Evolutionary conservation across 2,888 invertebrate genomes (phyloP), one percentile per base, ranked within the genome.

Genomic region (Graphium colonna): DNA sequence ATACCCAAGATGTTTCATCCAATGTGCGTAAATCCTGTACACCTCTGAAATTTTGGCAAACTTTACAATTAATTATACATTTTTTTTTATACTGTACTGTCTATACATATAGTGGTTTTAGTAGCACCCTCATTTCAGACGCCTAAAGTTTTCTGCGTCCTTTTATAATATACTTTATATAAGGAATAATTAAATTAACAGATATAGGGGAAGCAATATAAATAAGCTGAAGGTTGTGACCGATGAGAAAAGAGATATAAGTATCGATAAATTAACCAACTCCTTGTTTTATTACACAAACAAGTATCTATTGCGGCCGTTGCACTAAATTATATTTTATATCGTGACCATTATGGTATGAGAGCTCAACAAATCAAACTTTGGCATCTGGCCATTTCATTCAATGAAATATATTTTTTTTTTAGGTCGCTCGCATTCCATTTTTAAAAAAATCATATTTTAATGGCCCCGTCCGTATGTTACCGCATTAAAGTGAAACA

Each of bases 311-410:
- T 53, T 44, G 41, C 9, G 26, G 16, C 31, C 33, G 26, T 53
- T 18, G 49, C 39, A 21, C 33, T 53, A 44, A 54, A 49, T 54
- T 45, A 49, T 18, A 12, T 53, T 53, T 54, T 54, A 33, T 47
- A 53, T 18, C 43, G 17, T 33, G 16, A 48, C 44, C 49, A 54
- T 54, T 44, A 54, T 54, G 18, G 40, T 44, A 54, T 31, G 31
- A 44, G 21, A 44, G 53, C 21, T 33, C 44, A 49, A 54, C 53
- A 54, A 54, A 54, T 54, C 53, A 49, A 44, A 49, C 39, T 21
- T 49, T 54, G 53, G 53, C 53, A 54, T 44, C 53, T 54, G 49
- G 53, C 53, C 53, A 54, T 54, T 54, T 49, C 49, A 54, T 54
- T 54, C 53, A 54, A 54, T 54, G 40, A 40, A 54, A 54, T 48